A percentile compares a stretch with the other conserved stretches of the same genome.
These are phyloP conservation scores for Globodera ellingtonae DNA, from an alignment of 1,140 invertebrate genomes.

Conservation along the genomic window DNA sequence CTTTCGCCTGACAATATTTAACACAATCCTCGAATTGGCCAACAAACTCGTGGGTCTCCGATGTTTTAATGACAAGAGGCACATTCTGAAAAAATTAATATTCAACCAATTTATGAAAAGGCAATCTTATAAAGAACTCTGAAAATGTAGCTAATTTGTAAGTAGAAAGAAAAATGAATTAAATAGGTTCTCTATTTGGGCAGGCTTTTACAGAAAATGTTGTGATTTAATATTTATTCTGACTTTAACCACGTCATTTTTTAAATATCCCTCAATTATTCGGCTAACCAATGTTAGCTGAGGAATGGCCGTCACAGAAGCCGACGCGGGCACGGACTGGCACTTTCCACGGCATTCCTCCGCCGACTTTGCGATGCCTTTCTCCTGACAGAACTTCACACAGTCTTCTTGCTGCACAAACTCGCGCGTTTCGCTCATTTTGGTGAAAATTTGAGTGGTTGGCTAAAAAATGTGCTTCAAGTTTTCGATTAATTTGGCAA, in stretches of 20 bases:
- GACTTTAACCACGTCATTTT: no score
- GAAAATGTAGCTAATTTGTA: no score
- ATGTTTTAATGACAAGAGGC: neutral
- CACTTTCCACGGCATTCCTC: neutral
- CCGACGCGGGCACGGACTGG: neutral
- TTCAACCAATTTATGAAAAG: neutral
- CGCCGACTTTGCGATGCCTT: neutral
- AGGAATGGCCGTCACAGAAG: neutral
- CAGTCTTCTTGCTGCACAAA: neutral
- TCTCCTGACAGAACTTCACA: neutral
- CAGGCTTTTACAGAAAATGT: no score
- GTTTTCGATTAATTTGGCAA: no score
- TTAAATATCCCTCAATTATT: neutral
- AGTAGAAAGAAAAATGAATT: no score
- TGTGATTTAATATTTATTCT: no score
- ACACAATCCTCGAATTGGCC: neutral
- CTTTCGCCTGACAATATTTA: neutral
- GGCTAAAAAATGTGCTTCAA: neutral
- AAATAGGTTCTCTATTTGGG: no score
- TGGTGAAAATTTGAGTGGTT: neutral
- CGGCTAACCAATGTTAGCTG: slow-evolving; percentile 4
- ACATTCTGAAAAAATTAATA: neutral
- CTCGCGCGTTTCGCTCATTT: neutral
- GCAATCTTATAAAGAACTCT: no score
- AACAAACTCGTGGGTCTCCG: neutral